Evolutionary conservation across 2,888 invertebrate genomes (phyloP).

Genomic region (Dryadula phaetusa): DNA sequence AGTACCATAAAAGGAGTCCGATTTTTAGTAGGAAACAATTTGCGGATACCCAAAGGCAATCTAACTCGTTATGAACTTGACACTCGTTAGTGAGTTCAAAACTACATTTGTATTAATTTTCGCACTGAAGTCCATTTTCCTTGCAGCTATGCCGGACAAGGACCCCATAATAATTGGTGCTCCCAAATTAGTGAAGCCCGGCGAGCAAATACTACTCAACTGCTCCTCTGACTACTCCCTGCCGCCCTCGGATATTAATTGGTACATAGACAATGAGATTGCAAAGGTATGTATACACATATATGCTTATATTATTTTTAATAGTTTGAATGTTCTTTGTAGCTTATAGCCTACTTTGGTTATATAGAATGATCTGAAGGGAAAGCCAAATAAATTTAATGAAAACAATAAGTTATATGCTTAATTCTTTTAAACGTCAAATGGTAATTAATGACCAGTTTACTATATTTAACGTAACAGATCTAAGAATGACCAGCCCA

Average conservation of each 20-base stretch:
- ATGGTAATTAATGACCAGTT: no score
- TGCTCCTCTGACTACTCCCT: slow-evolving; percentile 78
- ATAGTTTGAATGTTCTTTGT: no score
- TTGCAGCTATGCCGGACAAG: slow-evolving; percentile 74
- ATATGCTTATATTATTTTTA: background rate
- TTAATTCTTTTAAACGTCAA: no score
- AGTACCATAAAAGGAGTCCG: background rate
- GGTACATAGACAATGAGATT: slow-evolving; percentile 77
- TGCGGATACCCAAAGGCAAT: slow-evolving; percentile 39
- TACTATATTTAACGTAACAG: no score
- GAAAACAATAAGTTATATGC: no score
- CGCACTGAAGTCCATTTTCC: slow-evolving; percentile 64
- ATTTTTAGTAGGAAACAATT: slow-evolving; percentile 5
- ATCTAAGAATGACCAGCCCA: no score
- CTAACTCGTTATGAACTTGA: slow-evolving; percentile 11
- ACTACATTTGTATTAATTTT: slow-evolving; percentile 8
- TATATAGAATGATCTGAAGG: no score
- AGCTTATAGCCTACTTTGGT: no score
- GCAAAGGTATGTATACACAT: slow-evolving; percentile 73
- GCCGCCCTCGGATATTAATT: slow-evolving; percentile 78
- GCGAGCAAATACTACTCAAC: slow-evolving; percentile 76
- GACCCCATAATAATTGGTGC: slow-evolving; percentile 75
- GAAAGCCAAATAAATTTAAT: no score
- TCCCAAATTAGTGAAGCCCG: slow-evolving; percentile 74
- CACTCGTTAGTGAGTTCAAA: slow-evolving; percentile 18